Evolutionary conservation across 2,797 vertebrate species (phyloP), one percentile per base, ranked within the genome.

Genomic region (Masticophis lateralis): DNA sequence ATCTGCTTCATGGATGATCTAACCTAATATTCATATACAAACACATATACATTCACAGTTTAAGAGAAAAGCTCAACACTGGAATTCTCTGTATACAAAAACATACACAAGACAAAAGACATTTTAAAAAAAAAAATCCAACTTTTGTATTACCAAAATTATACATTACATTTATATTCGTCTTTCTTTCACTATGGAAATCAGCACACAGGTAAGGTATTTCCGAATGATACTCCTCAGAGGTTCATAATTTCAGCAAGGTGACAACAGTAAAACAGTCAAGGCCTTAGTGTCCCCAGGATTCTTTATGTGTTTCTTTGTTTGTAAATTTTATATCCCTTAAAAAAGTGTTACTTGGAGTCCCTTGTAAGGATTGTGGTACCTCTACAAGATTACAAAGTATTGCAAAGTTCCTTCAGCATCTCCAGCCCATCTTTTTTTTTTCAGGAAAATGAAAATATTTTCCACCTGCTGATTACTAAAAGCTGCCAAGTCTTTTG

Each of bases 401-500:
- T 92, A 87, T 53, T 92, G 89, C 66, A 83, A 4, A 56, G 87
- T 74, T 47, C 87, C 60, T 22, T 0, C 0, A 32, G 83, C 0
- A 0, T 94, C 95, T 94, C 91, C 83, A 89, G 74, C 1, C 13
- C 96, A 27, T 90, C 1, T 96, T 43, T 14, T 91, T 90, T 20
- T 22, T 37, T 88, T 86, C 63, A 60, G 93, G 3, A 88, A 63
- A 87, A 56, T 91, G 3, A 88, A 63, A 16, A 90, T 20, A 22
- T 51, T 66, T 93, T 69, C 60, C 47, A 86, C 28, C 20, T 53
- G 28, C 66, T 79, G 55, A 89, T 79, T 59, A 43, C 74, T 96
- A 93, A 95, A 69, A 93, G 94, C 90, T 94, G 94, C 94, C n/a
- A 74, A 18, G 8, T 95, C 94, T 92, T 90, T 93, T 95, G 92